Base-by-base conservation (phyloP, 2,113 vertebrate species). In the Menura novaehollandiae region DNA sequence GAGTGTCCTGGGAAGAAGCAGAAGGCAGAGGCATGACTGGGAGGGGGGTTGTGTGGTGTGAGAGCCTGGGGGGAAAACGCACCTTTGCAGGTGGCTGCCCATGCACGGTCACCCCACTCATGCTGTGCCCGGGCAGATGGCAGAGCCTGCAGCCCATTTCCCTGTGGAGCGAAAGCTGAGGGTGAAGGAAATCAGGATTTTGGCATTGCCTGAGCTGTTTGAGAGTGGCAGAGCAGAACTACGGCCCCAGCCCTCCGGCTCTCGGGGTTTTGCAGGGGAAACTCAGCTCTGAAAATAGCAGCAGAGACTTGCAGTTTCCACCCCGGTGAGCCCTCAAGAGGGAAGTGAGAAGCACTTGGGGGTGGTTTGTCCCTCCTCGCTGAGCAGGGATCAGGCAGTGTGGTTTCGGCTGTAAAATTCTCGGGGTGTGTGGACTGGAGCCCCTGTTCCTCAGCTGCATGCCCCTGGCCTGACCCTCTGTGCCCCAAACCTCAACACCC, bases 271-370 rank as follows among this genome's bases (percentile, higher is more conserved):
- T 86, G 89, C 77, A 83, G 91, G 89, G 78, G 94, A 96, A 96
- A 93, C 91, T 92, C 90, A 39, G 7, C 39, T 64, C 96, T 55
- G 33, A 43, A 95, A 96, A 96, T 95, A 97, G 95, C 91, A 94
- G 6, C 6, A 62, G 71, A 78, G 41, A 74, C 91, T 80, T 30
- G 90, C 94, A 93, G 94, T 96, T 95, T 95, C 93, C 81, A 89
- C 88, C 88, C 80, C 15, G 66, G 11, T 14, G 63, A 24, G 80
- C 37, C 55, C 60, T 94, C n/a, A 9, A 84, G 63, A 44, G 92
- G 88, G 96, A 97, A 97, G 75, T 90, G 96, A 97, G 95, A 97
- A 93, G 90, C 77, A 96, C 92, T 96, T 92, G 91, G 88, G 92
- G 94, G 73, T 20, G 95, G 77, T 93, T 96, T 91, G 89, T 96